Evolutionary conservation across 2,113 vertebrate genomes (phyloP), one percentile per base, ranked within the genome.

Genomic region (Potamarius usumacintae): DNA sequence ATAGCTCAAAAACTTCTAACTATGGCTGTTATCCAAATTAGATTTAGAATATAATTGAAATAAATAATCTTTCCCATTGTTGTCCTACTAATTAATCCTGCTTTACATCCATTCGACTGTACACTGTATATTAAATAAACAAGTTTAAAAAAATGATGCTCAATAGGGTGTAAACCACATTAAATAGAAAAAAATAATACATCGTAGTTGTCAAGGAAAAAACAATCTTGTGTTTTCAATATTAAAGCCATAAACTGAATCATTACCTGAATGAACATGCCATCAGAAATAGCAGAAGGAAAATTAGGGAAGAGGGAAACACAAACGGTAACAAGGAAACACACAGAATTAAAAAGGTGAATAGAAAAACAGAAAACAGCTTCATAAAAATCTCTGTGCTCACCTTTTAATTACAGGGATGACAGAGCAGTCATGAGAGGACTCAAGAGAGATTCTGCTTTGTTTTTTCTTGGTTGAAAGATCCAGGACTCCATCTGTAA

Each of bases 381-480:
- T 18, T 74, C 34, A 74, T 71, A 34, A 78, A 67, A 87, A 85
- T 69, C 7, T 17, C 7, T 57, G 11, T 48, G 90, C 96, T 98
- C 97, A 99, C 98, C 97, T 96, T 95, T 97, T 99, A 93, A 96
- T 95, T 52, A 94, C 95, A 89, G 93, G 86, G 48, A 95, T 91
- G 90, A 95, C 92, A 84, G 96, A 96, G 93, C 95, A 96, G 91
- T 95, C 94, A 93, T 95, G 92, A 93, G 95, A 95, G 93, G 95
- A 94, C 95, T 95, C 96, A 90, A 95, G 93, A 90, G 94, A 94
- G 88, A 94, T 92, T 94, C 94, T 95, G 89, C 96, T 94, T 88
- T 95, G 95, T 94, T 93, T 97, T 95, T 97, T 99, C 96, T 98
- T 99, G 90, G 98, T 99, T 92, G 98, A 99, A 79, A 99, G 95